Percentiles rank a stretch among this genome's conserved stretches.
Evolutionary conservation across 2,888 invertebrate species (phyloP).

Genomic region (Eupithecia insigniata): DNA sequence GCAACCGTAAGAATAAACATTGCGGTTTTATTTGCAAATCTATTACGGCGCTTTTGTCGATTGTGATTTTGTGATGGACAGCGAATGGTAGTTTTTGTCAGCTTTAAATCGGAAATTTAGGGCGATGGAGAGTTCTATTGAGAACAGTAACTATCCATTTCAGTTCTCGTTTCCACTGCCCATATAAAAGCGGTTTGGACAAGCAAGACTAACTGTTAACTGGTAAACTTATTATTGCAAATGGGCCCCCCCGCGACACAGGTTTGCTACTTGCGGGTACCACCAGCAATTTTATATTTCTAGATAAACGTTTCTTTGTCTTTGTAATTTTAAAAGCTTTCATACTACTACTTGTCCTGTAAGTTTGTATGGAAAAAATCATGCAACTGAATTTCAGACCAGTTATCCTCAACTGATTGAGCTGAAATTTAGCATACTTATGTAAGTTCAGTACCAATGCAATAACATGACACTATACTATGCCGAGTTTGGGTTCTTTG

Average conservation of each 20-base stretch:
- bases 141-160: neutral
- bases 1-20: neutral
- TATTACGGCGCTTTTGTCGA: neutral
- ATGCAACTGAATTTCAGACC: no score
- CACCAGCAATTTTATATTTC: neutral
- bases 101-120: neutral
- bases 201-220: neutral
- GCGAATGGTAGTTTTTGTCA: neutral
- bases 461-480: no score
- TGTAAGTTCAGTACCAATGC: no score
- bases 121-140: neutral
- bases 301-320: no score
- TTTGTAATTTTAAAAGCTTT: no score
- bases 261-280: neutral
- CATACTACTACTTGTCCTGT: no score
- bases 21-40: neutral
- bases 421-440: no score
- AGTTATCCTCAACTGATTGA: no score
- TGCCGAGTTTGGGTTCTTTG: no score
- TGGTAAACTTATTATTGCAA: neutral
- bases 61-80: neutral
- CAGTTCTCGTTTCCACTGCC: neutral
- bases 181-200: neutral
- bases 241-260: neutral
- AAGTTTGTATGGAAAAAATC: no score